A percentile compares a stretch with the other conserved stretches of the same genome.
Evolutionary conservation across 2,888 invertebrate species (phyloP).

Genomic region (Macroteleia sp.): DNA sequence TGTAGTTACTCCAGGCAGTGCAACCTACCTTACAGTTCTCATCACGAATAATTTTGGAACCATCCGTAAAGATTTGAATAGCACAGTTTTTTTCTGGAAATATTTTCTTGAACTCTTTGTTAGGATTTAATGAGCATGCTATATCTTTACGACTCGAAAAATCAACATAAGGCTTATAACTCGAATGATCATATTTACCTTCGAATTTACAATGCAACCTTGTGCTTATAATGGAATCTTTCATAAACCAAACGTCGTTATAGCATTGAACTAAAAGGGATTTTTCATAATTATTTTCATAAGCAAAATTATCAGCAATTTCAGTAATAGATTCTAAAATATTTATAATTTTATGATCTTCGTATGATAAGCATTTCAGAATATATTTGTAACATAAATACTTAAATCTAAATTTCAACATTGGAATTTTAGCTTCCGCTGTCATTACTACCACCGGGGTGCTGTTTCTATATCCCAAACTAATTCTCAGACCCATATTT

Average conservation of each 20-base stretch:
- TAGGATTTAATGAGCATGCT: no score
- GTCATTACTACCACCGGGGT: neutral
- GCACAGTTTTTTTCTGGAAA: neutral
- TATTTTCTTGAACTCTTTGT: neutral
- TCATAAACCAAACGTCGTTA: neutral
- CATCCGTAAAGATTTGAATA: constrained; percentile 4
- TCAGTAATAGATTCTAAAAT: neutral
- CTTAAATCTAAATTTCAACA: neutral
- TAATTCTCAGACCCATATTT: neutral
- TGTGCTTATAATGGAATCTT: neutral
- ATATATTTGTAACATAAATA: constrained; percentile 4
- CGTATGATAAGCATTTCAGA: neutral
- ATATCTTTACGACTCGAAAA: no score
- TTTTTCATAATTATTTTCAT: neutral
- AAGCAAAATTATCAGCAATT: neutral
- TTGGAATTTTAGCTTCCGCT: neutral
- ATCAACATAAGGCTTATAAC: no score
- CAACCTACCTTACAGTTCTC: neutral
- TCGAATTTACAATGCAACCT: neutral
- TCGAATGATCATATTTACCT: neutral
- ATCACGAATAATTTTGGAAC: neutral
- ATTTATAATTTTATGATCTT: neutral
- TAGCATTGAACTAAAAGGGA: neutral
- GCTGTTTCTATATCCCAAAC: neutral
- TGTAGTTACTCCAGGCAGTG: neutral